Base-by-base conservation (phyloP, 2,888 invertebrate species). In the Pedicia rivosa region DNA sequence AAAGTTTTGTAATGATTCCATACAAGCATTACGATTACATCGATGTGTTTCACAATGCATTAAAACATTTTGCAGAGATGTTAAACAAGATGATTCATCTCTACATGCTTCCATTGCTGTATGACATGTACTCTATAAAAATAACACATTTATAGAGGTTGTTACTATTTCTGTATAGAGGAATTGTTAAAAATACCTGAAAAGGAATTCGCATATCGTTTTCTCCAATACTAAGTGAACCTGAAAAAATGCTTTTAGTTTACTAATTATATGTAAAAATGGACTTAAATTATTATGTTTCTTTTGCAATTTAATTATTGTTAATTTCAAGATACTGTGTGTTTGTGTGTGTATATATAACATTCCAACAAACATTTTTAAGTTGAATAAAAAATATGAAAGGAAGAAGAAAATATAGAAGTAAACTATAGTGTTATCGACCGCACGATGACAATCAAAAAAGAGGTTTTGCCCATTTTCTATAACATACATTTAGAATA, bases 1-100 rank as follows among this genome's bases (percentile, higher is more conserved):
- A 64, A 90, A 88, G 38, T 75, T 74, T 55, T 87, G 78, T 49
- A 90, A 63, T 36, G 87, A 81, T 44, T 77, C 71, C 87, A 87
- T 87, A 62, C 90, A 90, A 41, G 82, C 79, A 54, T 83, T 81
- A 44, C 84, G 69, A 56, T 81, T 79, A 62, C 88, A 90, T 46
- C 75, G 66, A 47, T 70, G 67, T 50, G 68, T 62, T 53, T 83
- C 82, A 56, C 90, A 90, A 57, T 79, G 78, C 62, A 76, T 78
- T 50, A 88, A 68, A 47, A 88, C 80, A n/a, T 86, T 83, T 36
- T 83, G 78, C 51, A 88, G 65, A 39, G 82, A 72, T 48, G 70
- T 67, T 55, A 76, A 74, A 57, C 88, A 88, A 54, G 77, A 76
- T 50, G 72, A 70, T 64, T 87, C 78, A 60, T 78, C 80, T 62